Evolutionary conservation across 2,797 vertebrate genomes (phyloP).

Genomic region (Leuciscus waleckii): DNA sequence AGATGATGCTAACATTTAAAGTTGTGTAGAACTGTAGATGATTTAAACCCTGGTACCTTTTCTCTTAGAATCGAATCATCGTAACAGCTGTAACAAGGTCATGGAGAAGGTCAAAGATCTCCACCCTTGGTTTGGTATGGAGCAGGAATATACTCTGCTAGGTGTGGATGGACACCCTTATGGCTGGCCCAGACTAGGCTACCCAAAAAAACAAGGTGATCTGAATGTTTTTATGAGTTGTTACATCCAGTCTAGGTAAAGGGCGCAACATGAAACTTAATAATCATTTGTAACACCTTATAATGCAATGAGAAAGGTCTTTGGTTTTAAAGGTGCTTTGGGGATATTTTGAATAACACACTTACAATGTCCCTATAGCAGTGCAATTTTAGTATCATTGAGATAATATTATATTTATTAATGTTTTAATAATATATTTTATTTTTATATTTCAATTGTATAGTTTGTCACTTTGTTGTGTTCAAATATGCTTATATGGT

Average conservation of each 20-base stretch:
- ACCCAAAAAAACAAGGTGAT: constrained; percentile 84
- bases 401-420: background rate
- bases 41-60: background rate
- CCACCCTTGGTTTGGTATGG: constrained; percentile 88
- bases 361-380: no score
- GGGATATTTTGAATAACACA: background rate
- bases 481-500: background rate
- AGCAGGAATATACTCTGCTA: constrained; percentile 88
- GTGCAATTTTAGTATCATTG: background rate
- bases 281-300: background rate
- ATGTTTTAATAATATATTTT: no score
- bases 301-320: background rate
- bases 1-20: background rate
- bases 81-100: constrained; percentile 77
- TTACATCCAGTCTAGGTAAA: background rate
- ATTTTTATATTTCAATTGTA: no score
- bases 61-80: constrained; percentile 82
- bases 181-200: constrained; percentile 85
- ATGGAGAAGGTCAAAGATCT: constrained; percentile 82
- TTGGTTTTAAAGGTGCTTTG: background rate
- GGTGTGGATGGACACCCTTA: constrained; percentile 83
- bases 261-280: background rate
- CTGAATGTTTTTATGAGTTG: background rate
- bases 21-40: background rate
- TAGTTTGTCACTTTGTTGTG: background rate